Evolutionary conservation across 2,797 vertebrate species (phyloP).

Genomic region (Falco biarmicus): DNA sequence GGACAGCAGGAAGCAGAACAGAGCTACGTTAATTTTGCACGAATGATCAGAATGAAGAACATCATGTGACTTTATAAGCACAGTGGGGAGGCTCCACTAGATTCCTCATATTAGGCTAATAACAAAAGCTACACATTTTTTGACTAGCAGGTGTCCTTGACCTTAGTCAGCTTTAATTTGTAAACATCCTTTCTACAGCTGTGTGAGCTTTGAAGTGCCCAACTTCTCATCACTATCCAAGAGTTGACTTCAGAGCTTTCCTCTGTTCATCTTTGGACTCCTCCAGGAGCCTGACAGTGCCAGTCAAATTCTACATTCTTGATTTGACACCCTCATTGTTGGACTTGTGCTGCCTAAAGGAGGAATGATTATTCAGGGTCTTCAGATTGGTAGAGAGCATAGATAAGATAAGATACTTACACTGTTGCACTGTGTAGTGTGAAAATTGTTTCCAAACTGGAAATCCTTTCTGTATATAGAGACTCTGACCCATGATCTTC

Average conservation of each 20-base stretch:
- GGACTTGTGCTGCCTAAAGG: not conserved
- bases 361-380: not conserved
- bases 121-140: constrained; percentile 20
- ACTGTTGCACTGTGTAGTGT: not conserved
- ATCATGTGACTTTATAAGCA: not conserved
- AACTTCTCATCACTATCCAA: constrained; percentile 46
- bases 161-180: constrained; percentile 31
- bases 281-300: not conserved
- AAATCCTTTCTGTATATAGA: not conserved
- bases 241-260: constrained; percentile 11
- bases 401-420: not conserved
- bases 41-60: constrained; percentile 14
- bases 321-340: not conserved
- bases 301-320: not conserved
- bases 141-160: constrained; percentile 65
- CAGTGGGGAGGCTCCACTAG: constrained; percentile 15
- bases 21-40: constrained; percentile 14
- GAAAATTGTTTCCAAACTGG: not conserved
- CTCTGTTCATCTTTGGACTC: not conserved
- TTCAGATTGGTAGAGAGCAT: not conserved
- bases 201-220: constrained; percentile 50
- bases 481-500: not conserved
- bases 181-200: constrained; percentile 61
- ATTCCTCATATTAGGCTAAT: not conserved
- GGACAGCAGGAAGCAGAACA: constrained; percentile 23